A percentile compares a stretch with the other conserved stretches of the same genome.
Evolutionary conservation across 1,140 invertebrate species (phyloP).

Genomic region (Trichomalopsis sarcophagae): DNA sequence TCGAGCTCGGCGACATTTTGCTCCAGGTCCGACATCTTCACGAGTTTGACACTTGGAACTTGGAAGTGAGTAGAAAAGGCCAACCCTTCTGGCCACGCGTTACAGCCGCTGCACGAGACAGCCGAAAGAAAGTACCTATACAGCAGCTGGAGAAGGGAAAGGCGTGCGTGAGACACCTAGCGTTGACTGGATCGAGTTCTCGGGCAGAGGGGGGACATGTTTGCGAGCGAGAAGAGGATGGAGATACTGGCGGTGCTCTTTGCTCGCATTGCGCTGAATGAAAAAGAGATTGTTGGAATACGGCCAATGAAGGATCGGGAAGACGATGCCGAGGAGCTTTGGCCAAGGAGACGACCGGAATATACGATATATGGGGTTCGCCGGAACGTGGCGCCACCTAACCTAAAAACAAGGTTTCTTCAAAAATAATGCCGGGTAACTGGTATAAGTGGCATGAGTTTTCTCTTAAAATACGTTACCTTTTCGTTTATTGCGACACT

Average conservation of each 20-base stretch:
- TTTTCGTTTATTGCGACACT: too few species aligned
- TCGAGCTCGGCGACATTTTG: constrained; percentile 64
- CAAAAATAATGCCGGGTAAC: too few species aligned
- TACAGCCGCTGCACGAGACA: not conserved
- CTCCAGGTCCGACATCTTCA: constrained; percentile 64
- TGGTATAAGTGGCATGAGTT: too few species aligned
- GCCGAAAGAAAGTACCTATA: not conserved
- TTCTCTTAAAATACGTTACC: too few species aligned
- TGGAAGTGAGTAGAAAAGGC: not conserved
- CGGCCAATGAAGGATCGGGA: too few species aligned
- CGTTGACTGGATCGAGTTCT: not conserved
- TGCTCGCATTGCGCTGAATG: not conserved
- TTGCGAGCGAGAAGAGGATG: not conserved
- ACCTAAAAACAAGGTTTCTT: constrained; percentile 1
- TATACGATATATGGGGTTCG: too few species aligned
- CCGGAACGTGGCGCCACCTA: constrained; percentile 29
- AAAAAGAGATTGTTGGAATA: too few species aligned
- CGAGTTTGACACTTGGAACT: constrained; percentile 27
- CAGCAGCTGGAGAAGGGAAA: not conserved
- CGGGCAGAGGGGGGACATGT: too few species aligned
- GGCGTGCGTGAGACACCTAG: not conserved
- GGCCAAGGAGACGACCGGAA: too few species aligned
- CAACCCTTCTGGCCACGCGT: not conserved
- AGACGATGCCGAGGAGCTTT: too few species aligned
- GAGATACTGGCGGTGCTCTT: not conserved